Conservation (phyloP, 2,113 vertebrate genomes). For the Semicossyphus pulcher region DNA sequence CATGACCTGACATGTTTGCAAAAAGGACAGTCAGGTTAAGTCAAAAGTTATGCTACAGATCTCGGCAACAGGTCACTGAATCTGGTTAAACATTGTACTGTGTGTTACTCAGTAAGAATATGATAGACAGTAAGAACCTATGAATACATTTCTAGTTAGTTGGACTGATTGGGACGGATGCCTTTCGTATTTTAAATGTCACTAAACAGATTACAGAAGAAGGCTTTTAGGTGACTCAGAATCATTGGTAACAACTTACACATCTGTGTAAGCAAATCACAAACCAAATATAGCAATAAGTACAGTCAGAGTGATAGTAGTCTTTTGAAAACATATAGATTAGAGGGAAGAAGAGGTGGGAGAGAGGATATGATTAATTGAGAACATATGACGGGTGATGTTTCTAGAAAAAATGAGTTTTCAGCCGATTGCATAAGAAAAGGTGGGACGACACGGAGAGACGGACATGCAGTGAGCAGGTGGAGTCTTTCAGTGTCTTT, state of each 20-base stretch:
- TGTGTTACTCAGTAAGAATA: neutral
- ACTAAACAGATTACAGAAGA: neutral
- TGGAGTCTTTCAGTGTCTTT: neutral
- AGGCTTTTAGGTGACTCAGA: neutral
- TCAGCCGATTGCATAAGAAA: neutral
- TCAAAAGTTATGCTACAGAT: too few relatives aligned
- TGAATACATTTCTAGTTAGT: neutral
- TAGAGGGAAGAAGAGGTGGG: neutral
- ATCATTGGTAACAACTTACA: neutral
- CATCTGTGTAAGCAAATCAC: neutral
- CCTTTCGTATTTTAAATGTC: neutral
- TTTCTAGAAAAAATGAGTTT: constrained; percentile 38
- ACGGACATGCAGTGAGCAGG: neutral
- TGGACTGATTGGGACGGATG: neutral
- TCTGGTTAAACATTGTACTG: neutral
- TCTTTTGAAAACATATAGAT: neutral
- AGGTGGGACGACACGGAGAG: neutral
- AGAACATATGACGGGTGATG: constrained; percentile 8
- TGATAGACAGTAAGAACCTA: neutral
- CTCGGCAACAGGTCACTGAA: neutral
- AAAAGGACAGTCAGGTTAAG: too few relatives aligned
- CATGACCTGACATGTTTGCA: too few relatives aligned
- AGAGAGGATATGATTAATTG: constrained; percentile 37
- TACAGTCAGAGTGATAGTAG: neutral
- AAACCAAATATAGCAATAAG: neutral